These are phyloP conservation scores for Lysandra bellargus DNA, from an alignment of 2,888 invertebrate genomes.

Conservation along the genomic window DNA sequence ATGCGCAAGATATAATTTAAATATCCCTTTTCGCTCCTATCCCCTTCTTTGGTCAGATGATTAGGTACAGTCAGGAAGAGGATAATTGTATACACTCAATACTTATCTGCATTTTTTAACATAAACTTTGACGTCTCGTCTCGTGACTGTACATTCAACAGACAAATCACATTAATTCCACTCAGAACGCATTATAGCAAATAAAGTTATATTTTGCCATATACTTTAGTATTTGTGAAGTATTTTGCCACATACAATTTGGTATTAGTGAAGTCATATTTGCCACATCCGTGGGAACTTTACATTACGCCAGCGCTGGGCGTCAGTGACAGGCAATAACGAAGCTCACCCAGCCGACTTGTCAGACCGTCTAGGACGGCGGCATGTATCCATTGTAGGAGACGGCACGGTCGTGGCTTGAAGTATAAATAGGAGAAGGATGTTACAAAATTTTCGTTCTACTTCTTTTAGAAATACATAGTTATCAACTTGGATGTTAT, in stretches of 20 bases:
- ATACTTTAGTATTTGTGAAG: neutral
- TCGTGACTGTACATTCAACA: neutral
- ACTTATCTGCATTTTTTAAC: neutral
- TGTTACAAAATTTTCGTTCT: too few relatives aligned
- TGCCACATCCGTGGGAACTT: slow-evolving; percentile 1
- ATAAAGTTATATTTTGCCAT: neutral
- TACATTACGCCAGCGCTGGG: neutral
- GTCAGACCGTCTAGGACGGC: slow-evolving; percentile 32
- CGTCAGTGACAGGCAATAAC: slow-evolving; percentile 24
- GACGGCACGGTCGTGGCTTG: neutral
- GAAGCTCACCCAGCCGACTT: slow-evolving; percentile 20
- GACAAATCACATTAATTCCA: neutral
- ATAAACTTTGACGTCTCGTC: neutral
- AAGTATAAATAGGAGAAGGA: neutral
- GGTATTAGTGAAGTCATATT: neutral
- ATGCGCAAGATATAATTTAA: too few relatives aligned
- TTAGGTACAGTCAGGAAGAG: too few relatives aligned
- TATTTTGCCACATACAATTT: neutral
- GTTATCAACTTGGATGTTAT: too few relatives aligned
- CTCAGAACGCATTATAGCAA: neutral
- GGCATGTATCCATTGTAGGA: slow-evolving; percentile 32
- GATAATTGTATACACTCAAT: neutral
- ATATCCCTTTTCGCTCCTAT: too few relatives aligned
- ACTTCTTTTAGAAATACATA: too few relatives aligned
- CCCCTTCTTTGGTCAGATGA: too few relatives aligned